Conservation (phyloP, 2,888 invertebrate species). For the Thymelicus sylvestris region DNA sequence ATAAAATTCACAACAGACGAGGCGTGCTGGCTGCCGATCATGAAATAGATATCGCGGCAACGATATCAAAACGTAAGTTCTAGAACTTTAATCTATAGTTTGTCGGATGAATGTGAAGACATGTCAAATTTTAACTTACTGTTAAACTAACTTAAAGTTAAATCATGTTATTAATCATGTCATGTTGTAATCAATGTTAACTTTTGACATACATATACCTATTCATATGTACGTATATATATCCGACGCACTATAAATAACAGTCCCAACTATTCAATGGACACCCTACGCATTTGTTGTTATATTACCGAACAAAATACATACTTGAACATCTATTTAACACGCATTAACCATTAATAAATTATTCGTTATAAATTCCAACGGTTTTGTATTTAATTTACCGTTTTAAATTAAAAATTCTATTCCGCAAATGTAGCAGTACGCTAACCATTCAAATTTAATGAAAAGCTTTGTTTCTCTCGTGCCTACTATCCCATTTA, state of each 20-base stretch:
- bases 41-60: slow-evolving; percentile 81
- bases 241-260: no score
- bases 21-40: slow-evolving; percentile 66
- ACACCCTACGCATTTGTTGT: not conserved
- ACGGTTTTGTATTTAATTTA: not conserved
- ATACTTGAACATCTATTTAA: no score
- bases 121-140: no score
- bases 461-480: slow-evolving; percentile 16
- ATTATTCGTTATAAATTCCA: not conserved
- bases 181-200: no score
- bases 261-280: no score
- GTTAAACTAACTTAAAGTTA: no score
- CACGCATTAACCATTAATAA: no score
- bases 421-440: slow-evolving; percentile 1
- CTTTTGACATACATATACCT: no score
- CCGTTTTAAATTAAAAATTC: not conserved
- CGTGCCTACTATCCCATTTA: not conserved
- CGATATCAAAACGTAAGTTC: slow-evolving; percentile 82
- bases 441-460: slow-evolving; percentile 1
- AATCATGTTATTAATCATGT: no score
- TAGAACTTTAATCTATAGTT: no score
- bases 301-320: not conserved
- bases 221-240: no score
- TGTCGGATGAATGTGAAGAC: no score
- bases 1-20: slow-evolving; percentile 51